Conservation (phyloP, 1,140 invertebrate species). For the Magallana gigas region DNA sequence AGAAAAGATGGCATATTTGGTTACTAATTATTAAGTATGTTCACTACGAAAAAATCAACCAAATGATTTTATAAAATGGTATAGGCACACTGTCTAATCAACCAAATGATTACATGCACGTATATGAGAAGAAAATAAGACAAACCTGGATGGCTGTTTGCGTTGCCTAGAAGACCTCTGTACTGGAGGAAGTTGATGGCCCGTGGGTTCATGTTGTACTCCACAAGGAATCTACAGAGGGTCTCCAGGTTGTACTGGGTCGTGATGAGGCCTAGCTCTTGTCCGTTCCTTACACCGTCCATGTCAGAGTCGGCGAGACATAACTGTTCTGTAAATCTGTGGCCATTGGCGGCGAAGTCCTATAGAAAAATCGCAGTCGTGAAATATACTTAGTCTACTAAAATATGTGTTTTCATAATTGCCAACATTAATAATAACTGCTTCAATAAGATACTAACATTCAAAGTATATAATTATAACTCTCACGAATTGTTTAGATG, state of each 20-base stretch:
- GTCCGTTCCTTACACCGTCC: not conserved
- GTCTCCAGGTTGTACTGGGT: not conserved
- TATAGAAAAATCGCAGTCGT: not conserved
- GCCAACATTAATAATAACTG: no score
- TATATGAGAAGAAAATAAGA: not conserved
- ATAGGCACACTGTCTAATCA: no score
- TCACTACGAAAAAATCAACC: no score
- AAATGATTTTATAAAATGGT: no score
- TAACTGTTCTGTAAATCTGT: not conserved
- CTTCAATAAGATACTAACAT: no score
- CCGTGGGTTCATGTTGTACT: not conserved
- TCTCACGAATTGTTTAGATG: no score
- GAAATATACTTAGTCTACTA: no score
- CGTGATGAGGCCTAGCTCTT: not conserved
- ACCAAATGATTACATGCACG: no score
- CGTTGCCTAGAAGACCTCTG: conserved; percentile 1
- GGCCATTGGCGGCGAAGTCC: conserved; percentile 9
- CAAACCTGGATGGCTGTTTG: conserved; percentile 6
- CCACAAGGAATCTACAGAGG: not conserved
- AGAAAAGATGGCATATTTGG: not conserved
- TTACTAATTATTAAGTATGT: no score
- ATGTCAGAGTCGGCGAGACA: conserved; percentile 4
- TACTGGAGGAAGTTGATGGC: not conserved
- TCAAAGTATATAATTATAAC: no score
- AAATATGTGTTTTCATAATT: no score